A percentile compares a stretch with the other conserved stretches of the same genome.
phyloP scores from a whole-genome alignment of 2,888 invertebrate genomes.

The Philhelius pedissequus region DNA sequence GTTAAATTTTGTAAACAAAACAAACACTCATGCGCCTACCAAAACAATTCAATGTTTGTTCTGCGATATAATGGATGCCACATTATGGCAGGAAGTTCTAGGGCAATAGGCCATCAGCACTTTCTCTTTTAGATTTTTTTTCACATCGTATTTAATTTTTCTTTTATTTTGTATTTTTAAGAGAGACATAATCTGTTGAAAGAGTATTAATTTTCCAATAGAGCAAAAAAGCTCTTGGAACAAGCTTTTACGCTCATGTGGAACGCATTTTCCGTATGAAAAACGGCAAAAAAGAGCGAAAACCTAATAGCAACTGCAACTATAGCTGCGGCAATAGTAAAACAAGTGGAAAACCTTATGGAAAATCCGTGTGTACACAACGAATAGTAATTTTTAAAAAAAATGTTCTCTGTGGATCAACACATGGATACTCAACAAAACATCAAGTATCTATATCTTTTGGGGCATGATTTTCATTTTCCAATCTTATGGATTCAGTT shows the following conservation, averaged over 20 bases:
- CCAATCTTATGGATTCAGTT: conserved; percentile 72
- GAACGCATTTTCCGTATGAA: conserved; percentile 48
- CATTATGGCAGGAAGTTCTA: conserved; percentile 22
- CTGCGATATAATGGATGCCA: conserved; percentile 13
- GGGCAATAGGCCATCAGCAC: conserved; percentile 60
- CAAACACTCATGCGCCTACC: conserved; percentile 24
- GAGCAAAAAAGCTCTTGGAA: conserved; percentile 39
- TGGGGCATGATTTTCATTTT: conserved; percentile 63
- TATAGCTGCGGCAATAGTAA: conserved; percentile 25
- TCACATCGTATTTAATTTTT: not conserved
- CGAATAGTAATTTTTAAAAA: not conserved
- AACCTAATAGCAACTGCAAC: conserved; percentile 20
- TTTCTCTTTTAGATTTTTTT: conserved; percentile 43
- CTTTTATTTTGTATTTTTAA: conserved; percentile 6
- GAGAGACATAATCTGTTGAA: not conserved
- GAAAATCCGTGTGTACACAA: conserved; percentile 28
- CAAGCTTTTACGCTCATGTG: conserved; percentile 46
- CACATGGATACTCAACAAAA: conserved; percentile 62
- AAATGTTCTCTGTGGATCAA: conserved; percentile 58
- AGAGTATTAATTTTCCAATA: conserved; percentile 40
- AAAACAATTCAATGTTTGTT: conserved; percentile 16
- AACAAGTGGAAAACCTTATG: conserved; percentile 35
- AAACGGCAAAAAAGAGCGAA: not conserved
- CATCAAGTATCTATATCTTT: conserved; percentile 67
- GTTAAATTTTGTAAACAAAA: conserved; percentile 52